Base-by-base conservation (phyloP, 2,888 invertebrate genomes). In the Tanaodytes sp. region DNA sequence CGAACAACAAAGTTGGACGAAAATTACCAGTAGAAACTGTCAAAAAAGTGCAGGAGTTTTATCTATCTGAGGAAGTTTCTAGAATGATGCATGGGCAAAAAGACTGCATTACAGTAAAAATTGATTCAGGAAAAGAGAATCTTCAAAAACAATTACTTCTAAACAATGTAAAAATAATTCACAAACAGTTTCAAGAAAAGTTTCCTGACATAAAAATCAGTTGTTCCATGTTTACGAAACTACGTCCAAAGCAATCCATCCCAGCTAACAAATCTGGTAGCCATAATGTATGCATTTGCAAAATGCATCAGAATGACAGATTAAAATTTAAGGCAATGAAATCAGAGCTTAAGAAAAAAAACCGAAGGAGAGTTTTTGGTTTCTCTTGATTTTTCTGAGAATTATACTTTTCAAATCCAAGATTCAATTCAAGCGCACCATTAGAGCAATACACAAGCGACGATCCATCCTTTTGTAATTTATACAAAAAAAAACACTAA, bases 71-170 rank as follows among this genome's bases (percentile, higher is more conserved):
- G 2, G 42, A 42, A 19, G 20, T 39, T 14, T n/a, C 11, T 15
- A 5, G 39, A 39, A 39, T 39, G 39, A 39, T 39, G 39, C 39
- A 14, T 12, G 39, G 39, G 12, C 6, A 39, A 39, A 39, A 39
- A 9, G 8, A 39, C 15, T 6, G 2, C 11, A 11, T 39, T 6
- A 15, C 39, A 2, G 15, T 39, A 14, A 6, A 14, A 11, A 39
- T 16, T 12, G 15, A 15, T 14, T 6, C 3, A 39, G 14, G 39
- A 2, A 2, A 16, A 15, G 15, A 14, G 16, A 6, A 39, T 39
- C 2, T 15, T 2, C 39, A 39, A 39, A 39, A 39, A 39, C 39
- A 12, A 6, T 15, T 39, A 11, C 39, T 39, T 39, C 12, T 39
- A 11, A 15, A 39, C 15, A 12, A 39, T 39, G 3, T 39, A 4